phyloP scores from a whole-genome alignment of 2,888 invertebrate species.

The Epistrophe grossulariae region DNA sequence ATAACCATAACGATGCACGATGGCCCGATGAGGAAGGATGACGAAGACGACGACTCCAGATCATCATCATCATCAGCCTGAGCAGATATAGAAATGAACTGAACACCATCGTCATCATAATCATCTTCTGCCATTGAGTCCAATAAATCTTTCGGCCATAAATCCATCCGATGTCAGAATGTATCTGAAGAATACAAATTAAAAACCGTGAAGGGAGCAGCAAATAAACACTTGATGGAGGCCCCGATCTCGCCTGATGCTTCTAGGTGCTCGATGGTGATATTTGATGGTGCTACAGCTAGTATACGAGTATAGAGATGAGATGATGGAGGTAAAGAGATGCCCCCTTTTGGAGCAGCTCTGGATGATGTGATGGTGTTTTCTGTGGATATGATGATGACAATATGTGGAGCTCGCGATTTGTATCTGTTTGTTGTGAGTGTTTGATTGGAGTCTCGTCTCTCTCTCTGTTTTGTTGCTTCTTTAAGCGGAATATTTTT shows the following conservation, averaged over 20 bases:
- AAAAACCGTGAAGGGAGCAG: slow-evolving; percentile 67
- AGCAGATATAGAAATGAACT: slow-evolving; percentile 20
- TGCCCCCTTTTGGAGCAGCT: slow-evolving; percentile 15
- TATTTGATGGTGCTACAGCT: slow-evolving; percentile 1
- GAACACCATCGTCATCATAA: slow-evolving; percentile 49
- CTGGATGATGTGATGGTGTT: slow-evolving; percentile 43
- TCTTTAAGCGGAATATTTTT: slow-evolving; percentile 34
- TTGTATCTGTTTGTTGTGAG: slow-evolving; percentile 76
- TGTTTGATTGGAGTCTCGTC: slow-evolving; percentile 74
- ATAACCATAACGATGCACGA: background rate
- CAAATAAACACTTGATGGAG: slow-evolving; percentile 74
- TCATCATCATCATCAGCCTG: slow-evolving; percentile 43
- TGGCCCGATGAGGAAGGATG: background rate
- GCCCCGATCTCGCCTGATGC: slow-evolving; percentile 43
- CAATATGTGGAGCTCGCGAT: slow-evolving; percentile 75
- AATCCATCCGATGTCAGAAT: slow-evolving; percentile 75
- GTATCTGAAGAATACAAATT: slow-evolving; percentile 75
- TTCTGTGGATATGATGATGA: slow-evolving; percentile 74
- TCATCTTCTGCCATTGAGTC: slow-evolving; percentile 75
- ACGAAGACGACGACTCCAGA: slow-evolving; percentile 37
- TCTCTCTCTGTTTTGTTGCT: slow-evolving; percentile 50
- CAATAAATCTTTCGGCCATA: slow-evolving; percentile 75
- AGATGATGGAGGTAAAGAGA: background rate
- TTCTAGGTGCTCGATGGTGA: slow-evolving; percentile 18
- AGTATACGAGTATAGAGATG: background rate